Percentiles rank a stretch among this genome's conserved stretches.
Conservation (phyloP, 92 coral and sea anemone species). For the Parazoanthus swiftii region DNA sequence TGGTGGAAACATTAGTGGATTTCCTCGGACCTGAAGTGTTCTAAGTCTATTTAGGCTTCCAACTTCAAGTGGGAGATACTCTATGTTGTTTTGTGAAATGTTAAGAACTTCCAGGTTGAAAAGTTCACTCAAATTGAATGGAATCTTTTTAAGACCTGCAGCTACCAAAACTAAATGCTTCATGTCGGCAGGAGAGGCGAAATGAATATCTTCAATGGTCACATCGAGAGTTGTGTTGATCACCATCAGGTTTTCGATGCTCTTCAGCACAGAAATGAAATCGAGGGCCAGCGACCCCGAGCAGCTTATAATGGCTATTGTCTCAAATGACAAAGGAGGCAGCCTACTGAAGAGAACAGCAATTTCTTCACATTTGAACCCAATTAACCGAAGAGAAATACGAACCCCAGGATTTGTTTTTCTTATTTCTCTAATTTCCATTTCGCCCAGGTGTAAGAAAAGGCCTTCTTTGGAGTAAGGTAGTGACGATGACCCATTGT, state of each 20-base stretch:
- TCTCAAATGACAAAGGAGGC: background rate
- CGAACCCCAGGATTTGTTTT: background rate
- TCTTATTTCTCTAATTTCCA: background rate
- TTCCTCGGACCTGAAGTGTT: background rate
- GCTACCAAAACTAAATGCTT: constrained; percentile 27
- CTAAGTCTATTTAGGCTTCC: background rate
- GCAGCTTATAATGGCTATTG: constrained; percentile 35
- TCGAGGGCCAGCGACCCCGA: constrained; percentile 17
- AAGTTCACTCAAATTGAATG: background rate
- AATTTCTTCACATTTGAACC: constrained; percentile 6
- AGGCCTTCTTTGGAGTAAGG: background rate
- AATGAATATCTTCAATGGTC: background rate
- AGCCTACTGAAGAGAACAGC: background rate
- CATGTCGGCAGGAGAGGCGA: background rate
- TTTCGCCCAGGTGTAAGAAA: background rate
- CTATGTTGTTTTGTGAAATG: background rate
- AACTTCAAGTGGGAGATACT: background rate
- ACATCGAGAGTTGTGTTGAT: constrained; percentile 31
- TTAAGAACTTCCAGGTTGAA: constrained; percentile 9
- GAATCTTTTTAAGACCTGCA: background rate
- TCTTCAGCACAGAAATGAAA: constrained; percentile 3
- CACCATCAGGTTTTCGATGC: constrained; percentile 33
- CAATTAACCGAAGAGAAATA: background rate
- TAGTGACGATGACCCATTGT: background rate
- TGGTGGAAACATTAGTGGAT: constrained; percentile 2